Evolutionary conservation across 2,888 invertebrate species (phyloP), one percentile per base, ranked within the genome.

Genomic region (Xestia ashworthii): DNA sequence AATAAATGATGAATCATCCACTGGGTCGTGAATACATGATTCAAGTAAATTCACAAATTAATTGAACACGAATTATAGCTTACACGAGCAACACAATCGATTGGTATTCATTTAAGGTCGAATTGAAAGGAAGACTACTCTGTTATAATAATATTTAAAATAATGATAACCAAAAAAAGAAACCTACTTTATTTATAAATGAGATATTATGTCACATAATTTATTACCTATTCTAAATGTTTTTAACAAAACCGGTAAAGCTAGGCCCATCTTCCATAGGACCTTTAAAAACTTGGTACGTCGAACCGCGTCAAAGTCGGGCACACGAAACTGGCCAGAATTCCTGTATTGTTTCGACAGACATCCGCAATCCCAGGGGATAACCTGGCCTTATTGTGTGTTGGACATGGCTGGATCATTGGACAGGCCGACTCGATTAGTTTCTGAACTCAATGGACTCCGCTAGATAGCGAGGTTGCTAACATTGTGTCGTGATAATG

Each of bases 301-400:
- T 84, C 67, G 71, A 80, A 69, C 78, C 44, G 44, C 44, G 44
- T 78, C 77, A 77, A 83, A 79, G 78, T 81, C 67, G 76, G 80
- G 78, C 77, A 81, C 74, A 85, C 81, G 85, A 84, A 86, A 83
- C 84, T 71, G 79, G 80, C 80, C 75, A 80, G 86, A 85, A 75
- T 65, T 76, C 77, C 83, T 65, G 85, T 87, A 92, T 92, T 92
- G 92, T 92, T 90, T 88, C 84, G 87, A 80, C 80, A 87, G 86
- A 87, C 85, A 81, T 85, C 82, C 80, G 87, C 87, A 80, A 82
- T 89, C 91, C 83, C 91, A 44, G 69, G 89, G 88, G 91, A 89
- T 76, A 76, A 83, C 74, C 78, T 77, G 77, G 85, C 88, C 87
- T 89, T 89, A 92, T 92, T 92, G 92, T 92, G 84, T 85, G 86